Percentiles rank a stretch among this genome's conserved stretches.
Evolutionary conservation across 2,797 vertebrate genomes (phyloP).

Genomic region (Enteromius paludinosus): DNA sequence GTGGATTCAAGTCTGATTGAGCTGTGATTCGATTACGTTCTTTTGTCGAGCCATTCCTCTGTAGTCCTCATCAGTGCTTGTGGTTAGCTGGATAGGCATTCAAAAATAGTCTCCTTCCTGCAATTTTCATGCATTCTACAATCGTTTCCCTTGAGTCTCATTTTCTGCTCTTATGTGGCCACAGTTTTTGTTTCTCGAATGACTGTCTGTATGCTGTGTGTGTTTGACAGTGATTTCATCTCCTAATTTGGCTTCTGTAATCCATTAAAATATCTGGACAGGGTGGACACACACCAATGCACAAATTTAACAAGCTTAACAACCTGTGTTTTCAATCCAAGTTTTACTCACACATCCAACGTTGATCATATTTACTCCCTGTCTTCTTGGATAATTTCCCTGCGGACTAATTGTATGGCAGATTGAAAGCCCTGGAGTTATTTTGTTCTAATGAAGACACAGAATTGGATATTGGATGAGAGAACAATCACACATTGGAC

Average conservation of each 20-base stretch:
- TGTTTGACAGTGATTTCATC: background rate
- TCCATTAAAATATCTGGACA: background rate
- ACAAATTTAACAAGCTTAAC: conserved; percentile 17
- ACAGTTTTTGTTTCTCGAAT: background rate
- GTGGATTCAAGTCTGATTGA: background rate
- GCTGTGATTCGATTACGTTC: background rate
- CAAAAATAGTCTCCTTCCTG: background rate
- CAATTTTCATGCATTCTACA: background rate
- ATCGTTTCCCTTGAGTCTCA: conserved; percentile 4
- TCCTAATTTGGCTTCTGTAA: background rate
- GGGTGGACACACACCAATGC: conserved; percentile 2
- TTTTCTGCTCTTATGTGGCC: background rate
- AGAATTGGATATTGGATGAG: background rate
- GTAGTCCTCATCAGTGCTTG: background rate
- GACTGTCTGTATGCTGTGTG: background rate
- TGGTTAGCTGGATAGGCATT: background rate
- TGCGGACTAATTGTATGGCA: background rate
- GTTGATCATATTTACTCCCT: background rate
- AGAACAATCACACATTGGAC: background rate
- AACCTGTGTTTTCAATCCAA: background rate
- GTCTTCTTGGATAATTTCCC: conserved; percentile 12
- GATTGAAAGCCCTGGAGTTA: background rate
- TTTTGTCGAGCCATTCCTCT: background rate
- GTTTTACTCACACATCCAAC: background rate
- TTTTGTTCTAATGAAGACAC: background rate